Evolutionary conservation across 2,113 vertebrate genomes (phyloP).

Genomic region (Columba livia): DNA sequence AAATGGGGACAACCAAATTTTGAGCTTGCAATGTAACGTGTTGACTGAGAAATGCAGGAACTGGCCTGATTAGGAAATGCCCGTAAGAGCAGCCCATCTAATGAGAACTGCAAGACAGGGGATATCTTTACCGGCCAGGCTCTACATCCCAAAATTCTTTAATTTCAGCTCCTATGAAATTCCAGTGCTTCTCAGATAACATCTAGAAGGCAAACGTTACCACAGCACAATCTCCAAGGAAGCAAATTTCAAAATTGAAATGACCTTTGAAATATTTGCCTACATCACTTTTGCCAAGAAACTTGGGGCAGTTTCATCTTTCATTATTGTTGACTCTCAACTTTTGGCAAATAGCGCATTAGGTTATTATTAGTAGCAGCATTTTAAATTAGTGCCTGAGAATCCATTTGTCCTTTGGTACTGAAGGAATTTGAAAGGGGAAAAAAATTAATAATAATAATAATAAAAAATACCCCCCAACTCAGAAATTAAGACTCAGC

Average conservation of each 20-base stretch:
- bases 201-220: constrained; percentile 32
- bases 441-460: neutral
- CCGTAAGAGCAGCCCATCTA: neutral
- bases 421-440: neutral
- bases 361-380: neutral
- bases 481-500: neutral
- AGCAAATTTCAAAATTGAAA: constrained; percentile 52
- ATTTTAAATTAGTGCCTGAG: neutral
- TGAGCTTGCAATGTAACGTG: neutral
- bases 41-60: neutral
- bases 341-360: neutral
- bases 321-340: neutral
- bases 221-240: constrained; percentile 42
- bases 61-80: neutral
- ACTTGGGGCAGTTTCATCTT: constrained; percentile 31
- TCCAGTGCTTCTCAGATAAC: constrained; percentile 37
- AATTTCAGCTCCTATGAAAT: constrained; percentile 17
- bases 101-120: constrained; percentile 27
- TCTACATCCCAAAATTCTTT: constrained; percentile 12
- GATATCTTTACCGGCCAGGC: neutral
- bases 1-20: neutral
- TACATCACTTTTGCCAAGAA: constrained; percentile 39
- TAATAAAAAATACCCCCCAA: neutral
- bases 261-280: constrained; percentile 52
- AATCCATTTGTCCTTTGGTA: neutral